Evolutionary conservation across 2,888 invertebrate species (phyloP).

Genomic region (Invenusta paracnida): DNA sequence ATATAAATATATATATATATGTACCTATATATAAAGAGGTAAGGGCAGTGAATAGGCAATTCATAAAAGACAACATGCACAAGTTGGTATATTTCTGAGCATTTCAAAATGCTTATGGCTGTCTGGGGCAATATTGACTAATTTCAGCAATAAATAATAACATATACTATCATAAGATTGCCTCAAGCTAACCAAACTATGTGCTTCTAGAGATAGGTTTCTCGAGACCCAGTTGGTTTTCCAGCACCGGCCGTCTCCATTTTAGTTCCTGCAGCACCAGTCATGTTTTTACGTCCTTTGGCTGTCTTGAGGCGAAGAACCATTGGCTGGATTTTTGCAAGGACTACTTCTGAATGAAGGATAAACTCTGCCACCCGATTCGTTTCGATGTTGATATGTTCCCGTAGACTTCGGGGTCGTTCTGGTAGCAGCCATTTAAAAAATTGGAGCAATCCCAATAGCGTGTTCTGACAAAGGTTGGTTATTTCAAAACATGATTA

Average conservation of each 20-base stretch:
- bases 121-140: too few species aligned
- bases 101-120: too few species aligned
- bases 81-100: too few species aligned
- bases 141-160: too few species aligned
- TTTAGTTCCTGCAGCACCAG: background rate
- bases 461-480: too few species aligned
- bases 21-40: too few species aligned
- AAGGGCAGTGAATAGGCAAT: too few species aligned
- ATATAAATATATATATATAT: too few species aligned
- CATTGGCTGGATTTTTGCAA: constrained; percentile 2
- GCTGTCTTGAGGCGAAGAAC: background rate
- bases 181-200: background rate
- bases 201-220: background rate
- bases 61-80: too few species aligned
- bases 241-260: background rate
- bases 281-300: background rate
- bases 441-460: background rate
- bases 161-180: too few species aligned
- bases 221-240: background rate
- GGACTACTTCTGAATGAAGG: background rate
- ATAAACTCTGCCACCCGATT: constrained; percentile 12
- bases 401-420: background rate
- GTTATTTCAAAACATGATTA: too few species aligned
- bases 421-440: background rate
- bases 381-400: constrained; percentile 15